Evolutionary conservation across 2,888 invertebrate species (phyloP), one percentile per base, ranked within the genome.

Genomic region (Amblyjoppa fuscipennis): DNA sequence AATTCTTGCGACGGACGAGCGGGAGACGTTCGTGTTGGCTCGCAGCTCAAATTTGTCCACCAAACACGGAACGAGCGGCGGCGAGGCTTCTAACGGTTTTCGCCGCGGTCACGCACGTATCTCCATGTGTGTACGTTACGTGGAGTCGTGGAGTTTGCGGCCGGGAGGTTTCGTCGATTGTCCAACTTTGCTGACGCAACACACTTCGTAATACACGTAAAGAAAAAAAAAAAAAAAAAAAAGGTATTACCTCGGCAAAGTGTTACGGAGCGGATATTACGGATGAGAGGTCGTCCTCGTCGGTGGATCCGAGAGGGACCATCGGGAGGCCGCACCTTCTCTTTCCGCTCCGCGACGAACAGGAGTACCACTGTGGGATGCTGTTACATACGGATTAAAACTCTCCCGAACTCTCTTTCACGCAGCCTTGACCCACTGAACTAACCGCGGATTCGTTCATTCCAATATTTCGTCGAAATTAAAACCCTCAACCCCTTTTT

Each of bases 401-500:
- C 74, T 71, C 71, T 59, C 79, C 78, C 74, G 53, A 70, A 79
- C 70, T 79, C 71, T 82, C 74, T 78, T 89, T 85, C 86, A 87
- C 73, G 82, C 88, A 92, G 87, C 92, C 92, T 92, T 92, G 92
- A 92, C 92, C 91, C 87, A 92, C 91, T 92, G 89, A 91, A 87
- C 76, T 75, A 86, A 79, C 41, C 61, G n/a, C 34, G 56, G 38
- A 25, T 73, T 73, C 61, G 69, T 51, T 69, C 28, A 73, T 81
- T 34, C 6, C 64, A 64, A 64, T 64, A n/a, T 59, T 59, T 59
- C 31, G 16, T n/a, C 6, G 6, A 64, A 64, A 34, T 64, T 34
- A n/a, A 64, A 64, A 6, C 28, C 28, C 16, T 16, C 34, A 13
- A 13, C 28, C 16, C 28, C 28, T 31, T 61, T 31, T 31, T 28